Evolutionary conservation across 2,797 vertebrate genomes (phyloP).

Genomic region (Tenualosa thibaudeaui): DNA sequence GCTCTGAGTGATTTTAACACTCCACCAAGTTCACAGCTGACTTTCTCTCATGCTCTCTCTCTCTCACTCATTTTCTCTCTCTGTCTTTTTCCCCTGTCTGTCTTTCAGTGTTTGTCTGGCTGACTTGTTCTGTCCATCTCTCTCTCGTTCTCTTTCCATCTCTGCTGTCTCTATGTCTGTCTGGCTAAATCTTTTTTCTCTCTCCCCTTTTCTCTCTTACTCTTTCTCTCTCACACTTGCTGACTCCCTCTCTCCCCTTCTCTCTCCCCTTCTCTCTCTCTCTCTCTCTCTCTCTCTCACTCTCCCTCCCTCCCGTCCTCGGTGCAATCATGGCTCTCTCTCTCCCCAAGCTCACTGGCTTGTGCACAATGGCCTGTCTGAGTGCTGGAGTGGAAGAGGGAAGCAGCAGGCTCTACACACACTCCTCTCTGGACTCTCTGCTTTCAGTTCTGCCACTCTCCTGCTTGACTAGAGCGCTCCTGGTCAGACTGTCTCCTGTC

Average conservation of each 20-base stretch:
- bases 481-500: neutral
- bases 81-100: neutral
- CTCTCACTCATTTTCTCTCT: neutral
- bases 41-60: neutral
- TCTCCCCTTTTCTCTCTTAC: neutral
- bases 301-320: neutral
- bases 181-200: neutral
- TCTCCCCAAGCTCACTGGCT: neutral
- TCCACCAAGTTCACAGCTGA: conserved; percentile 28
- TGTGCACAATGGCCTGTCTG: conserved; percentile 8
- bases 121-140: neutral
- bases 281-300: neutral
- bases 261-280: neutral
- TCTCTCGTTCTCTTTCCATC: neutral
- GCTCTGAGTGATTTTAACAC: conserved; percentile 25
- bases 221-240: neutral
- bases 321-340: neutral
- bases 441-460: too few relatives aligned
- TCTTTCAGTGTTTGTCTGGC: neutral
- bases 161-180: neutral
- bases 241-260: neutral
- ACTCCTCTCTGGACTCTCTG: too few relatives aligned
- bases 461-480: neutral
- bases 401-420: neutral
- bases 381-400: neutral